Conservation (phyloP, 2,113 vertebrate species). For the Heteronetta atricapilla region DNA sequence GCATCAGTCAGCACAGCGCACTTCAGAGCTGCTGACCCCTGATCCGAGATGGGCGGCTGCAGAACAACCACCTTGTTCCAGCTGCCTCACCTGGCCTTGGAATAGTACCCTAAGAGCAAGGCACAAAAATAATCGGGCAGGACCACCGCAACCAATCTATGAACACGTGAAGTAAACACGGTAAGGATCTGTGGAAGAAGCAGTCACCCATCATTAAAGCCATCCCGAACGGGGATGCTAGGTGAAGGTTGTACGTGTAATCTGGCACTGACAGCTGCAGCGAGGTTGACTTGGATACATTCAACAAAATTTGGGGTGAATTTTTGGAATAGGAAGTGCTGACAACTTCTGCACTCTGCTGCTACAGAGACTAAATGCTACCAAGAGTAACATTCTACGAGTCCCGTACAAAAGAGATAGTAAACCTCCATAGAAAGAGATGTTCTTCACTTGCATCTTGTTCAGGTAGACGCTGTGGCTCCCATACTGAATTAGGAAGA, state of each 20-base stretch:
- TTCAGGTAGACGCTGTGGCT: neutral
- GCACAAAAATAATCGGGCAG: neutral
- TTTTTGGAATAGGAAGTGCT: neutral
- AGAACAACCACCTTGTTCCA: neutral
- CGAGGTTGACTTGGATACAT: neutral
- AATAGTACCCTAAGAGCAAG: neutral
- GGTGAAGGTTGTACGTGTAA: neutral
- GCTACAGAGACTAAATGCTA: neutral
- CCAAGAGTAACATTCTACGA: neutral
- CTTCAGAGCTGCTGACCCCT: neutral
- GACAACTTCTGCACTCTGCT: neutral
- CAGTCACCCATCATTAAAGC: neutral
- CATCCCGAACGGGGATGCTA: neutral
- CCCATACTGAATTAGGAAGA: neutral
- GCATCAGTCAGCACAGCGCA: neutral
- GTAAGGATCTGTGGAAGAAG: neutral
- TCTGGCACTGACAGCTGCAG: neutral
- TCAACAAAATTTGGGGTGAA: neutral
- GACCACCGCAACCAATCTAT: neutral
- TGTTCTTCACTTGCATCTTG: rapidly evolving
- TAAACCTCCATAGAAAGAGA: neutral
- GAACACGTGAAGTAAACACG: neutral
- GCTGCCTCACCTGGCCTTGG: neutral
- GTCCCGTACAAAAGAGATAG: neutral
- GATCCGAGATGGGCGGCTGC: neutral